These are phyloP conservation scores for Zaprionus lachaisei DNA, from an alignment of 1,140 invertebrate genomes.

Conservation along the genomic window DNA sequence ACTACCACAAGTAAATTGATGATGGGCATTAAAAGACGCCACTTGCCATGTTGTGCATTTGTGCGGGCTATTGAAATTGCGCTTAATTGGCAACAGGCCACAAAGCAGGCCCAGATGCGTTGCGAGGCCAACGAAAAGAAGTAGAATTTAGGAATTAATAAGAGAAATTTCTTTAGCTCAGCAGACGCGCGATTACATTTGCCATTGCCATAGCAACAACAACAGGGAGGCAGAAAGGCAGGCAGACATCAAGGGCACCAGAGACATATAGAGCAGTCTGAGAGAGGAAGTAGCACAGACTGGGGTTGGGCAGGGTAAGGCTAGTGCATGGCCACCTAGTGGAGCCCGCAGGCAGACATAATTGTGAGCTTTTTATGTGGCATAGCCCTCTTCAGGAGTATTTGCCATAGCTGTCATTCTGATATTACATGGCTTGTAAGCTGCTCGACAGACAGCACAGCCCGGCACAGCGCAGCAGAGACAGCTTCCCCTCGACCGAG, in stretches of 20 bases:
- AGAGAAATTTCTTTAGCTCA: conserved; percentile 58
- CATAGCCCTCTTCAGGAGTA: conserved; percentile 64
- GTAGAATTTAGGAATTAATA: conserved; percentile 66
- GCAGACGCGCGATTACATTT: conserved; percentile 66
- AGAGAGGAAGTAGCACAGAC: not conserved
- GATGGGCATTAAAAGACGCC: conserved; percentile 30
- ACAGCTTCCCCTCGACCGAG: conserved; percentile 26
- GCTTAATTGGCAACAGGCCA: conserved; percentile 39
- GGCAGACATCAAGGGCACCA: not conserved
- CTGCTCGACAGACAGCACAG: conserved; percentile 32
- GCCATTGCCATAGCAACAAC: conserved; percentile 32
- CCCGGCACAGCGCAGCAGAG: not conserved
- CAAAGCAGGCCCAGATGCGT: not conserved
- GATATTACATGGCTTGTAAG: conserved; percentile 80
- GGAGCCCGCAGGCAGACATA: conserved; percentile 52
- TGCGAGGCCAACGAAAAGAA: not conserved
- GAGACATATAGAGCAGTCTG: not conserved
- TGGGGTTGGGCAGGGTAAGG: not conserved
- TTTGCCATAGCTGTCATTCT: conserved; percentile 76
- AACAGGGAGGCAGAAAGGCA: not conserved
- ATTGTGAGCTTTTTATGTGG: conserved; percentile 77
- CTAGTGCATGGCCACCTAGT: conserved; percentile 23
- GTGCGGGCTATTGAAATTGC: conserved; percentile 37
- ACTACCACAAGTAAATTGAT: conserved; percentile 16
- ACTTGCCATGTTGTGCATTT: conserved; percentile 16